A percentile compares a stretch with the other conserved stretches of the same genome.
phyloP scores from a whole-genome alignment of 2,797 vertebrate genomes.

The Chromis chromis region DNA sequence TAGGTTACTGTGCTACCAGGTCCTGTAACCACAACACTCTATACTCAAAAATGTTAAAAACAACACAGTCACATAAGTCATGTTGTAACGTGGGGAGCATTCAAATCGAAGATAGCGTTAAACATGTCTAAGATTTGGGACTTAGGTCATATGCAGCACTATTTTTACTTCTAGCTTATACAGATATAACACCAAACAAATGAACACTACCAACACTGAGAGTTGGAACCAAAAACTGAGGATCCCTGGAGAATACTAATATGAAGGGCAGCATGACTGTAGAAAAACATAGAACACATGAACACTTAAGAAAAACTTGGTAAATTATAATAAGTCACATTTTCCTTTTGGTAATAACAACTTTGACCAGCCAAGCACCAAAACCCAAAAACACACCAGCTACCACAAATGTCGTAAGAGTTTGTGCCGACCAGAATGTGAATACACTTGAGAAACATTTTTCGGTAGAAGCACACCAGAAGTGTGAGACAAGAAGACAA shows the following conservation, averaged over 20 bases:
- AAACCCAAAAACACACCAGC: too few species aligned
- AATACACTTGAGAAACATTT: slow-evolving; percentile 9
- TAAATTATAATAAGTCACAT: too few species aligned
- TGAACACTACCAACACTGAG: not conserved
- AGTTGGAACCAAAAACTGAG: not conserved
- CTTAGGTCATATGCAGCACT: not conserved
- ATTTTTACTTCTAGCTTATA: not conserved
- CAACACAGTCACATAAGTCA: not conserved
- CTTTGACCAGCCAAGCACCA: not conserved
- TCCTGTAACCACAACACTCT: too few species aligned
- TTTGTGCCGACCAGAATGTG: not conserved
- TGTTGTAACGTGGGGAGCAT: not conserved
- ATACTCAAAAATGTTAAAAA: not conserved
- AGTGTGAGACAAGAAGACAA: slow-evolving; percentile 27
- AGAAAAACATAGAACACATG: too few species aligned
- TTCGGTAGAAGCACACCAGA: not conserved
- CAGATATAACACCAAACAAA: not conserved
- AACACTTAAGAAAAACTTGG: too few species aligned
- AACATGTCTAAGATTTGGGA: too few species aligned
- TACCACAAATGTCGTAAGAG: too few species aligned
- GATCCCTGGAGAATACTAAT: not conserved
- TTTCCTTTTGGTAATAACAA: not conserved
- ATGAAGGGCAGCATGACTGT: too few species aligned
- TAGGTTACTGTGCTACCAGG: too few species aligned
- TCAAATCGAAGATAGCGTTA: not conserved